phyloP scores from a whole-genome alignment of 2,113 vertebrate species.

The Bambusicola thoracicus region DNA sequence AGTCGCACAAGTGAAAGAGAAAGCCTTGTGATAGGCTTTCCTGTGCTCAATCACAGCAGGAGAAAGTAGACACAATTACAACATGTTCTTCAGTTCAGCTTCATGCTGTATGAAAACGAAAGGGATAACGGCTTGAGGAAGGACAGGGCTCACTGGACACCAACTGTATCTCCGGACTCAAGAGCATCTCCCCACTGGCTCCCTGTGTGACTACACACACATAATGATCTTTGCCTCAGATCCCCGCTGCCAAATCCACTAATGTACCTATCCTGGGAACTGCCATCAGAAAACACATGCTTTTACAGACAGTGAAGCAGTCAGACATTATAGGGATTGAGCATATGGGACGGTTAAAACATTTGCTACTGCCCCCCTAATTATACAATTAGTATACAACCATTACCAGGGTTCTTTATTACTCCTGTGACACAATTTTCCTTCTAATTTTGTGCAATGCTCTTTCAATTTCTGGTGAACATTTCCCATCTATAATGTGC shows the following conservation, averaged over 20 bases:
- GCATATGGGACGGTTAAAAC: neutral
- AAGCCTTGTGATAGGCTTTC: neutral
- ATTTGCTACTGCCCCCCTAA: neutral
- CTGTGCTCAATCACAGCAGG: neutral
- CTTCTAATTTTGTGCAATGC: neutral
- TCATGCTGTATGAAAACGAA: neutral
- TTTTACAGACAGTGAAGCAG: neutral
- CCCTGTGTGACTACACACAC: rapidly evolving
- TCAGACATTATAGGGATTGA: neutral
- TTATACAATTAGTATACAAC: neutral
- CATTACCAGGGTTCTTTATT: neutral
- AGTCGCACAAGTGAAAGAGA: neutral
- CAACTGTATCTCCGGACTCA: neutral
- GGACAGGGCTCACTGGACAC: neutral
- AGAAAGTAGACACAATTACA: neutral
- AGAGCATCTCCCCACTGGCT: rapidly evolving
- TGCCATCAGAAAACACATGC: neutral
- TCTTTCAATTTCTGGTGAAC: neutral
- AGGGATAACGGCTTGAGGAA: neutral
- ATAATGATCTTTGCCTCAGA: neutral
- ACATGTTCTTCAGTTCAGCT: neutral
- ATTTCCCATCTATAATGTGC: neutral
- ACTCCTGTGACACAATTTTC: neutral
- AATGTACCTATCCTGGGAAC: neutral
- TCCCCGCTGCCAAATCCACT: rapidly evolving